Percentiles rank a stretch among this genome's conserved stretches.
These are phyloP conservation scores for Phytoseiulus persimilis DNA, from an alignment of 2,888 invertebrate species.

Conservation along the genomic window DNA sequence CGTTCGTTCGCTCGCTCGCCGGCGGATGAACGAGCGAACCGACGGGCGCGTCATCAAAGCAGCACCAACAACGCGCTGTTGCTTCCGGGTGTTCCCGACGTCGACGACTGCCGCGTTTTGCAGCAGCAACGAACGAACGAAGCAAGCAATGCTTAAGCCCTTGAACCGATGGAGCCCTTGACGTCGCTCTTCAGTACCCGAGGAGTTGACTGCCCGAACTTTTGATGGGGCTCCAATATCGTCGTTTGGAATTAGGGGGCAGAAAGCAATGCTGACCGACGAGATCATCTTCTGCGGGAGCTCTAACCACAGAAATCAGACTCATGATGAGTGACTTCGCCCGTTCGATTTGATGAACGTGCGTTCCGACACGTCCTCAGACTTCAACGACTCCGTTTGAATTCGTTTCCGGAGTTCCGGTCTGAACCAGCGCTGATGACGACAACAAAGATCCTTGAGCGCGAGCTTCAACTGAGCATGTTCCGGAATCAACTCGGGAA, in stretches of 20 bases:
- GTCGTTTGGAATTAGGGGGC: not conserved
- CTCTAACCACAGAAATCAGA: too few species aligned
- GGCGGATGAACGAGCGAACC: not conserved
- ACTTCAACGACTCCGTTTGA: too few species aligned
- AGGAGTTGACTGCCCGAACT: not conserved
- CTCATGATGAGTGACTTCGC: too few species aligned
- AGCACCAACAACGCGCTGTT: not conserved
- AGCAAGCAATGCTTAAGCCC: not conserved
- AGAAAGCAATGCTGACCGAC: not conserved
- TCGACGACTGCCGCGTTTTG: not conserved
- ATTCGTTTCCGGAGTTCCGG: too few species aligned
- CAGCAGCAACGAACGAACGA: not conserved
- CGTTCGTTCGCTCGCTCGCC: not conserved
- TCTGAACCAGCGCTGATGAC: too few species aligned
- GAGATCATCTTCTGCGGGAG: not conserved
- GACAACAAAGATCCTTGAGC: too few species aligned
- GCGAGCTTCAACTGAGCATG: too few species aligned
- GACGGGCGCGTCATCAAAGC: constrained; percentile 5
- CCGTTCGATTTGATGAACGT: too few species aligned
- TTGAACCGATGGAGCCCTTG: not conserved
- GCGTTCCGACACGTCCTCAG: too few species aligned
- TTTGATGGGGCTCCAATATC: not conserved
- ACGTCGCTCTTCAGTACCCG: not conserved
- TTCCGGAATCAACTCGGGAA: too few species aligned
- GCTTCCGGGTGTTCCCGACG: constrained; percentile 5